Base-by-base conservation (phyloP, 2,113 vertebrate genomes). In the Sporophila hypoxantha region DNA sequence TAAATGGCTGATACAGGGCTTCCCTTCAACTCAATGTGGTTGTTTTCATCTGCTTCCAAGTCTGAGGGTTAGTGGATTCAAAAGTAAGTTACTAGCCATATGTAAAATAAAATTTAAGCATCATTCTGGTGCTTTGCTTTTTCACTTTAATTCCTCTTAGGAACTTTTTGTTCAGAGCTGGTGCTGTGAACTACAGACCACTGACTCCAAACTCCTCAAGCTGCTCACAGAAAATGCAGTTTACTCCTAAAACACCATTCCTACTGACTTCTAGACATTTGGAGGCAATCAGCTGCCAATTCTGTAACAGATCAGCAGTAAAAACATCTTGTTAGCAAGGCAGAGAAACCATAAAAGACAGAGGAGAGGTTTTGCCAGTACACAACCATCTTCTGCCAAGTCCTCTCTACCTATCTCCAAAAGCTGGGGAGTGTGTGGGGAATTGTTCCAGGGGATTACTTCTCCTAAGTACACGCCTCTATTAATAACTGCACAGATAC, bases 311-410 rank as follows among this genome's bases (percentile, higher is more conserved):
- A 83, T 81, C 88, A 93, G 94, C 91, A 89, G 67, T 22, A 91
- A 95, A 96, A 93, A 91, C 85, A 92, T 86, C 94, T 95, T 42
- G 20, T 90, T 93, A 94, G 67, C 87, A 95, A 91, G 87, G 94
- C 95, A 93, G 81, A 91, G 89, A 91, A 87, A 75, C 69, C 71
- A 74, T 85, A 60, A 89, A 90, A 94, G 59, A 78, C 83, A 88
- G 77, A 90, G 65, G 47, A 59, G 61, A 87, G 52, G 41, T 49
- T 93, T 23, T 92, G 95, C 91, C 96, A 94, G 88, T 76, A 77
- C 64, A 85, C 4, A 18, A 11, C 27, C 46, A 32, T 55, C 57
- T 76, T 76, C 87, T 93, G 96, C 95, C 96, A 95, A 94, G 44
- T 78, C 49, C 83, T 87, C 90, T 70, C 64, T 77, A 64, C 90